Evolutionary conservation across 2,797 vertebrate genomes (phyloP).

Genomic region (Spinus pinus): DNA sequence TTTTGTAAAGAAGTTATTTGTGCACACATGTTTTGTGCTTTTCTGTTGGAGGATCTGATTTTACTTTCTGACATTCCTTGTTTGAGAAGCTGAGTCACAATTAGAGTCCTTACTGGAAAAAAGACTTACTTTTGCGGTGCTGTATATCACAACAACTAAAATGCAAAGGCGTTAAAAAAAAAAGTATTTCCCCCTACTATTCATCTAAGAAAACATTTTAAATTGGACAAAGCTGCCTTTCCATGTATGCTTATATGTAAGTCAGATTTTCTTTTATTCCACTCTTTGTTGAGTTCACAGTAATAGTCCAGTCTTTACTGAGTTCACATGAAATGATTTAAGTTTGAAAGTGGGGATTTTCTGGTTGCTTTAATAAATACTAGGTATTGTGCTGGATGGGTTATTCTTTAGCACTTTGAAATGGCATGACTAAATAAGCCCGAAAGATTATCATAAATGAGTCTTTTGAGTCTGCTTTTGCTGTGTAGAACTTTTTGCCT

Average conservation of each 20-base stretch:
- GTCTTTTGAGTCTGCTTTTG: background rate
- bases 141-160: background rate
- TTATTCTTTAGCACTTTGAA: background rate
- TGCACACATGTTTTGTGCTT: background rate
- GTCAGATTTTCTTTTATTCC: background rate
- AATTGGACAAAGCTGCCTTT: background rate
- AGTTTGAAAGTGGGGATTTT: background rate
- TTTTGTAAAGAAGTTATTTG: background rate
- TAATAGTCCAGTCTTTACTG: background rate
- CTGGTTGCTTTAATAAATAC: background rate
- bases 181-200: background rate
- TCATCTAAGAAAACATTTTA: background rate
- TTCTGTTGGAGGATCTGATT: background rate
- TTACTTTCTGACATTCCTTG: background rate
- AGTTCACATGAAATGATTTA: background rate
- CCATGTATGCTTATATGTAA: background rate
- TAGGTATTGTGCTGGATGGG: background rate
- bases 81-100: background rate
- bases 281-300: background rate
- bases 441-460: background rate
- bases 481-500: background rate
- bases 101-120: background rate
- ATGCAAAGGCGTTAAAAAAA: background rate
- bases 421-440: background rate
- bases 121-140: background rate